Base-by-base conservation (phyloP, 2,888 invertebrate species). In the Sussaba pulchella region DNA sequence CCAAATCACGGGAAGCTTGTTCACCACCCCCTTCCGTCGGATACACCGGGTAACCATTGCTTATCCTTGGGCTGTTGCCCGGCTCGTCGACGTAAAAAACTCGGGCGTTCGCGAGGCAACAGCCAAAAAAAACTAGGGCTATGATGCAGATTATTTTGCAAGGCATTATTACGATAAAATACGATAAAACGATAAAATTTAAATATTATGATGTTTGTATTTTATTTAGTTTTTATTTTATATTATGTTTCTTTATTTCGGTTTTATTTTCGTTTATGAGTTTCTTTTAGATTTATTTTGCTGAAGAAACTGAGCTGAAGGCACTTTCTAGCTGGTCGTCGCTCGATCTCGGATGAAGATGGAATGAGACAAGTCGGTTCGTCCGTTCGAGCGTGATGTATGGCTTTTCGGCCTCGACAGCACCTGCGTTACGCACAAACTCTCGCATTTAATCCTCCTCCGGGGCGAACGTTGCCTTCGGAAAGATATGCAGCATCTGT, bases 1-100 rank as follows among this genome's bases (percentile, higher is more conserved):
- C 89, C 76, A 91, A 85, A 82, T 90, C 89, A 45, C 87, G 86
- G 2, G 90, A 90, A 5, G 89, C 86, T 78, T 90, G 88, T 72
- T 89, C 89, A 59, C 69, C 57, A 52, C 70, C 50, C 12, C 72
- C 69, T 50, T 79, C 61, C 21, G 71, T 72, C 26, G 78, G 70
- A 69, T 84, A 24, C 39, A 52, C 21, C n/a, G 85, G 84, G 73
- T 84, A 85, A 71, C 78, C 77, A 57, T 82, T 84, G 12, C 41
- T 81, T 70, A 81, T 75, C 77, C 82, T 82, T 17, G 59, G 79
- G 5, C 24, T 45, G 70, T 24, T 63, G 17, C 45, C 50, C 3
- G 74, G 78, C 12, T 21, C 63, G 19, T 82, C 80, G 47, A 83
- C 73, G 78, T 83, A 78, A 19, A 82, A 73, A 78, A 82, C 69